Evolutionary conservation across 2,888 invertebrate genomes (phyloP).

Genomic region (Netelia melanura): DNA sequence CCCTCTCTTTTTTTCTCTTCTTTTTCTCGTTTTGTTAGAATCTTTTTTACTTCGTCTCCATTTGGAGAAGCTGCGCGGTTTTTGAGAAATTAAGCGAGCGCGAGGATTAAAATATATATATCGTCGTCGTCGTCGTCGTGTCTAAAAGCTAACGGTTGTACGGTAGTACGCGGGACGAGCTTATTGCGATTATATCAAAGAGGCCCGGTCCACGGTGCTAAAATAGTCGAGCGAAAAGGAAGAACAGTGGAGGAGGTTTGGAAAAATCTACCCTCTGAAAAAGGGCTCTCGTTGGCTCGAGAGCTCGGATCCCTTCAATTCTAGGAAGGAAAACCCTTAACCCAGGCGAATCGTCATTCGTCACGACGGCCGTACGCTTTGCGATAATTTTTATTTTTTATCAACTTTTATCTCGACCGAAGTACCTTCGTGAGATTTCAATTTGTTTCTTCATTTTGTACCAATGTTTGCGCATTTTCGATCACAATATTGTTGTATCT

Average conservation of each 20-base stretch:
- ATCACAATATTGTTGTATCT: neutral
- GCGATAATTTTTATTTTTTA: constrained; percentile 7
- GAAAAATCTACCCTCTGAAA: constrained; percentile 21
- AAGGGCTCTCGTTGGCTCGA: neutral
- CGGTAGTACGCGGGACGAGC: neutral
- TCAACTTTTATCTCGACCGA: constrained; percentile 12
- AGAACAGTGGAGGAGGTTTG: neutral
- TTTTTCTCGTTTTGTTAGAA: constrained; percentile 25
- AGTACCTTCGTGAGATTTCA: constrained; percentile 13
- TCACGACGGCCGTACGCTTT: constrained; percentile 1
- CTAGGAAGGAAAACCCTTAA: neutral
- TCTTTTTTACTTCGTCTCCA: neutral
- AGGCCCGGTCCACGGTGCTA: constrained; percentile 6
- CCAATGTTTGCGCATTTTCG: neutral
- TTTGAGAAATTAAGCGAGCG: constrained; percentile 69
- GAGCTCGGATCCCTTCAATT: constrained; percentile 24
- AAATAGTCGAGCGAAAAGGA: constrained; percentile 16
- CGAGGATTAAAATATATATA: constrained; percentile 44
- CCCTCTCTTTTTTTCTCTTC: neutral
- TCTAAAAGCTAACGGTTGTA: constrained; percentile 28
- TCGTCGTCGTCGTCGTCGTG: constrained; percentile 17
- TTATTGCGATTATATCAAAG: constrained; percentile 54
- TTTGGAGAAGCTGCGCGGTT: constrained; percentile 38
- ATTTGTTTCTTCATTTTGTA: neutral
- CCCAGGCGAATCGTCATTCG: neutral